phyloP scores from a whole-genome alignment of 2,797 vertebrate genomes.

The Mionectes olivaceus region DNA sequence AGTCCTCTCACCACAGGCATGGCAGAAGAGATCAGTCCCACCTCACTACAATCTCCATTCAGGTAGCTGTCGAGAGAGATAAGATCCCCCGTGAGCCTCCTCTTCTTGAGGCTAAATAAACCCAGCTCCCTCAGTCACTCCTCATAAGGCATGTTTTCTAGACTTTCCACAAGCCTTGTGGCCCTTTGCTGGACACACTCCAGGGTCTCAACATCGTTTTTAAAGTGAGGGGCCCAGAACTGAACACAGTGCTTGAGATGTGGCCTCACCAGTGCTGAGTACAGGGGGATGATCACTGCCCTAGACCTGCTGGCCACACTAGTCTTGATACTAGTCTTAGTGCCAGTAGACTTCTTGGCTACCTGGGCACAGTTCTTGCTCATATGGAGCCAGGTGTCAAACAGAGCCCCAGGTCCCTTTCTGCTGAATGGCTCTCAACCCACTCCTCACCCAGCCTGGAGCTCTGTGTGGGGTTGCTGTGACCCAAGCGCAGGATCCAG shows the following conservation, averaged over 20 bases:
- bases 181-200: not conserved
- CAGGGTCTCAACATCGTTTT: not conserved
- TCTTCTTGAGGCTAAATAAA: not conserved
- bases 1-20: not conserved
- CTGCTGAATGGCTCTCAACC: not conserved
- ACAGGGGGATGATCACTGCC: rapidly evolving
- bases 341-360: not conserved
- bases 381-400: not conserved
- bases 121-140: not conserved
- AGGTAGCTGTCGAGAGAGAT: not conserved
- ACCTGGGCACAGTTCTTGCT: not conserved
- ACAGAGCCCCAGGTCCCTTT: not conserved
- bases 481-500: too few relatives aligned
- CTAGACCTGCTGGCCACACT: not conserved
- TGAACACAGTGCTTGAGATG: too few relatives aligned
- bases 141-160: not conserved
- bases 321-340: not conserved
- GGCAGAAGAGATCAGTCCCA: too few relatives aligned
- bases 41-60: not conserved
- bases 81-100: not conserved
- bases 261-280: not conserved
- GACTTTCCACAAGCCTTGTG: not conserved
- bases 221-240: not conserved
- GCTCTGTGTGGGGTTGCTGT: not conserved
- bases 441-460: not conserved